phyloP scores from a whole-genome alignment of 2,888 invertebrate species.

The Ophioninae sp. region DNA sequence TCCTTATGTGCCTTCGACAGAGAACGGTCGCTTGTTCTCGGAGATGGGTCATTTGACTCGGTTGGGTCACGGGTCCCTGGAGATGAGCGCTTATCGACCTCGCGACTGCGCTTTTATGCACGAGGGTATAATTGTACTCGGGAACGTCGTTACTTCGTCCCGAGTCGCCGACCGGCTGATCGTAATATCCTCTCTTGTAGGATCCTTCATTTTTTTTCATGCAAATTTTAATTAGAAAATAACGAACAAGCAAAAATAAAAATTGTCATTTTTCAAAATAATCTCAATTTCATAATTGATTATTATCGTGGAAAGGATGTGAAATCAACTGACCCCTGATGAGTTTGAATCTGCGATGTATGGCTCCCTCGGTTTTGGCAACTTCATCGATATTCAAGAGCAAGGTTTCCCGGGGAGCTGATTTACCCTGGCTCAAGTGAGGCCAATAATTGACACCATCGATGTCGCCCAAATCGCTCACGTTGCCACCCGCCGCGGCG shows the following conservation, averaged over 20 bases:
- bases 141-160: constrained; percentile 70
- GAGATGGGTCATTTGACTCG: constrained; percentile 74
- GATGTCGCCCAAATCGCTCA: constrained; percentile 74
- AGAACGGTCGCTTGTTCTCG: constrained; percentile 73
- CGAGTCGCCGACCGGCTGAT: constrained; percentile 76
- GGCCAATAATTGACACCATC: constrained; percentile 83
- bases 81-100: constrained; percentile 74
- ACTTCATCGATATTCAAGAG: constrained; percentile 83
- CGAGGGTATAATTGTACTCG: constrained; percentile 71
- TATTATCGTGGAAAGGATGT: not conserved
- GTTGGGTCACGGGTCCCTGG: constrained; percentile 77
- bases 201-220: constrained; percentile 39
- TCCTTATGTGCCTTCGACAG: constrained; percentile 67
- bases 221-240: constrained; percentile 1
- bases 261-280: too few relatives aligned
- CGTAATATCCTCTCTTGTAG: constrained; percentile 73
- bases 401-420: constrained; percentile 79
- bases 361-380: constrained; percentile 76
- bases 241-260: not conserved
- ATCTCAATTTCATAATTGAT: too few relatives aligned
- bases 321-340: constrained; percentile 71
- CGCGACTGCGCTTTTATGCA: constrained; percentile 75
- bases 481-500: constrained; percentile 83
- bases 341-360: constrained; percentile 75
- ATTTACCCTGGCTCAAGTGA: constrained; percentile 78